Evolutionary conservation across 2,113 vertebrate genomes (phyloP).

Genomic region (Mobula hypostoma): DNA sequence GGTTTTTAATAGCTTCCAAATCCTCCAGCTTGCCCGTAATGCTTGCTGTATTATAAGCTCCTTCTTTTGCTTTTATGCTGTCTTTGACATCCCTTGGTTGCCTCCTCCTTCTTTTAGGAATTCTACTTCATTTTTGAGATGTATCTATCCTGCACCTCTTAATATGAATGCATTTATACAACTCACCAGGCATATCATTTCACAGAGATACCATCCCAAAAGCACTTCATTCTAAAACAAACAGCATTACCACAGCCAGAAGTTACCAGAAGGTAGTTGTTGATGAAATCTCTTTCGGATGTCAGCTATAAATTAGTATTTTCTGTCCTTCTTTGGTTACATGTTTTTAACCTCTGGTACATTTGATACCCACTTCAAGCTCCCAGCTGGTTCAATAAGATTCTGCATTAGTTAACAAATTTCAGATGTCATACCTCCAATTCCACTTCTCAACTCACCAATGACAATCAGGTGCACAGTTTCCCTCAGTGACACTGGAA

Average conservation of each 20-base stretch:
- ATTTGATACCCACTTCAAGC: not conserved
- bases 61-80: no score
- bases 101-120: no score
- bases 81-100: no score
- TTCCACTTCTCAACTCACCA: not conserved
- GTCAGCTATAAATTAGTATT: not conserved
- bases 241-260: not conserved
- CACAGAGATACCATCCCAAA: not conserved
- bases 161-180: no score
- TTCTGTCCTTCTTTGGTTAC: not conserved
- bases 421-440: not conserved
- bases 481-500: not conserved
- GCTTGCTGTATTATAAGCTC: no score
- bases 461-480: not conserved
- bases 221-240: no score
- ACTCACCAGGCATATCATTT: not conserved
- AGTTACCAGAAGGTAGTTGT: not conserved
- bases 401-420: not conserved
- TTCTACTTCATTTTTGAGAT: no score
- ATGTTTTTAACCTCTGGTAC: not conserved
- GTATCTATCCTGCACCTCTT: no score
- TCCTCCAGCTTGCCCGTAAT: no score
- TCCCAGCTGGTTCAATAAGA: not conserved
- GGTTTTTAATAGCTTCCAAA: no score
- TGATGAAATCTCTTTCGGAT: not conserved